Evolutionary conservation across 64 coral and sea anemone species (phyloP), one percentile per base, ranked within the genome.

Genomic region (Actinia tenebrosa): DNA sequence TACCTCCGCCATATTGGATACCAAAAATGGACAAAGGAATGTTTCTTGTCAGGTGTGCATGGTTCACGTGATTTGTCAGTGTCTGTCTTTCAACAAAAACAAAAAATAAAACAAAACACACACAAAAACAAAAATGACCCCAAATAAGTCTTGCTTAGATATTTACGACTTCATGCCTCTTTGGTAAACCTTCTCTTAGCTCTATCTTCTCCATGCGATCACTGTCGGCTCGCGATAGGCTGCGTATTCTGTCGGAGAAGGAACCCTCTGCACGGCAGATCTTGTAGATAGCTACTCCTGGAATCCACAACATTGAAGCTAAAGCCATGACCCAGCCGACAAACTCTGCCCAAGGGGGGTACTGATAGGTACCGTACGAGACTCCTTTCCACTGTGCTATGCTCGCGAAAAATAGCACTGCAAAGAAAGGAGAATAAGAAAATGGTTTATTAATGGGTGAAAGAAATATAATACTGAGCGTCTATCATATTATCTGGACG

Each of bases 221-320:
- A 9, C 55, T n/a, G 52, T 92, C 91, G 18, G 94, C 91, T 5
- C 81, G 80, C 25, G 84, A 37, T 46, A 93, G 88, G 22, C 58
- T 63, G 22, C 91, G 79, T 19, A 94, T 10, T 59, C 81, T 71
- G 20, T 93, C 86, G 23, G 91, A 1, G 3, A 90, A 88, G 3
- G 72, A 18, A 3, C 93, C 93, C 16, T 86, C 77, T 17, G 91
- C 56, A 8, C 23, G 77, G 17, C 23, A 5, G 46, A 99, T 43
- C 81, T 93, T 91, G 88, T 95, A 99, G 5, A 95, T 26, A 2
- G 97, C 97, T 16, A 99, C 86, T 1, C 93, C 97, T 16, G 97
- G 97, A 46, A 99, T 95, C 88, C 85, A 99, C 72, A 99, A 6
- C 97, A 99, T 99, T 10, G 97, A 99, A 13, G 97, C 52, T 4